A percentile compares a stretch with the other conserved stretches of the same genome.
phyloP scores from a whole-genome alignment of 2,888 invertebrate genomes.

The Synanthedon tipuliformis region DNA sequence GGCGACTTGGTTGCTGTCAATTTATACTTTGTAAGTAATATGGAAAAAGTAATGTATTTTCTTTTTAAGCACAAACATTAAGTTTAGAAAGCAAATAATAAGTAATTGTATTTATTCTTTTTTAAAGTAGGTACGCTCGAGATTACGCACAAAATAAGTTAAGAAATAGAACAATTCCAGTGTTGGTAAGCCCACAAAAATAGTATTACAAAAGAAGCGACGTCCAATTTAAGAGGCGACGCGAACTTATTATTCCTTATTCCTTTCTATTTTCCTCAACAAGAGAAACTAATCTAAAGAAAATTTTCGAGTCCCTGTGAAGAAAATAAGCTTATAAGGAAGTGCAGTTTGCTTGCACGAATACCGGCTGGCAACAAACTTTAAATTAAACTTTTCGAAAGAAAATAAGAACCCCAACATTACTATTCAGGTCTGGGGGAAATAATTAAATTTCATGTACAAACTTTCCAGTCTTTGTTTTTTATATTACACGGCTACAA shows the following conservation, averaged over 20 bases:
- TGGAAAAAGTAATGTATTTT: background rate
- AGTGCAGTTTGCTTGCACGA: constrained; percentile 60
- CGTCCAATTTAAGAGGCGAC: constrained; percentile 56
- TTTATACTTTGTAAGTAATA: too few relatives aligned
- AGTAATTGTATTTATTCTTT: background rate
- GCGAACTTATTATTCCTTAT: constrained; percentile 61
- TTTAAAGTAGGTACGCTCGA: background rate
- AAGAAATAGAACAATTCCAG: constrained; percentile 23
- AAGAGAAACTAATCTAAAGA: constrained; percentile 70
- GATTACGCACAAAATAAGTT: constrained; percentile 36
- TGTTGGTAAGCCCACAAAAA: constrained; percentile 28
- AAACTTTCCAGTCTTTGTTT: constrained; percentile 11
- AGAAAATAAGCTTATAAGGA: constrained; percentile 68
- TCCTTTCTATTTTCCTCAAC: constrained; percentile 61
- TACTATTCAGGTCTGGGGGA: constrained; percentile 19
- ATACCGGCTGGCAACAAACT: constrained; percentile 53
- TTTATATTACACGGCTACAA: background rate
- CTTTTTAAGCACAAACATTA: background rate
- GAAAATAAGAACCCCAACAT: constrained; percentile 43
- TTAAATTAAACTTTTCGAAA: constrained; percentile 60
- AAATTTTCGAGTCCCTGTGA: constrained; percentile 63
- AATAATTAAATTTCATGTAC: constrained; percentile 33
- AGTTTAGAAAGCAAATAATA: too few relatives aligned
- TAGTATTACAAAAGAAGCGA: constrained; percentile 37
- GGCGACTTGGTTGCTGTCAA: too few relatives aligned